A percentile compares a stretch with the other conserved stretches of the same genome.
phyloP scores from a whole-genome alignment of 2,113 vertebrate species.

The Clarias macrocephalus region DNA sequence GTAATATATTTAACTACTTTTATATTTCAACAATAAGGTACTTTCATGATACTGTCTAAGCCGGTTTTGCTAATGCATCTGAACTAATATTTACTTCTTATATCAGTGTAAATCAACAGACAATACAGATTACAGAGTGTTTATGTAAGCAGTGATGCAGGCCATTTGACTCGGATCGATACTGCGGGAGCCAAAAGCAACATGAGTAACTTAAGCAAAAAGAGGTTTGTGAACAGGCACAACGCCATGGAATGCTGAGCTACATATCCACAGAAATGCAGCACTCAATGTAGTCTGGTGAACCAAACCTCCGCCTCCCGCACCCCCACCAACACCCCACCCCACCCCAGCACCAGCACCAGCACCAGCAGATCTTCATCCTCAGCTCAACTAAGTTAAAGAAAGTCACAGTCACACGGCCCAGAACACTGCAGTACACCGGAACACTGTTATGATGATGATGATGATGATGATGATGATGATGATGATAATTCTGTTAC shows the following conservation, averaged over 20 bases:
- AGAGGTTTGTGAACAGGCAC: constrained; percentile 15
- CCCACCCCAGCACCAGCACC: no score
- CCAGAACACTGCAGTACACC: neutral
- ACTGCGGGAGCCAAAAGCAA: constrained; percentile 34
- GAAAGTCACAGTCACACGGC: neutral
- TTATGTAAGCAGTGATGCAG: constrained; percentile 6
- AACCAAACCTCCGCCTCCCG: neutral
- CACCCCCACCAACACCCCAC: no score
- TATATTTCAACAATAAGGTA: no score
- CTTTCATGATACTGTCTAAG: neutral
- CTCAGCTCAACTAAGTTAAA: neutral
- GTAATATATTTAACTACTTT: neutral
- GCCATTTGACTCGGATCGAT: constrained; percentile 33
- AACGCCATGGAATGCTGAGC: constrained; percentile 33
- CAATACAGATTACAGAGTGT: neutral
- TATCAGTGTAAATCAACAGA: neutral
- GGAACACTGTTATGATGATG: neutral
- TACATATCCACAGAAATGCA: constrained; percentile 23
- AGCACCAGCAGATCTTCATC: neutral
- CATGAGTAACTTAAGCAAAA: constrained; percentile 37
- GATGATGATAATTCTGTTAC: neutral
- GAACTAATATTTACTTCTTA: neutral
- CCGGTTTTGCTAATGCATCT: neutral
- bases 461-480: neutral
- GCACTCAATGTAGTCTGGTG: neutral